Evolutionary conservation across 2,888 invertebrate species (phyloP).

Genomic region (Idaea biselata): DNA sequence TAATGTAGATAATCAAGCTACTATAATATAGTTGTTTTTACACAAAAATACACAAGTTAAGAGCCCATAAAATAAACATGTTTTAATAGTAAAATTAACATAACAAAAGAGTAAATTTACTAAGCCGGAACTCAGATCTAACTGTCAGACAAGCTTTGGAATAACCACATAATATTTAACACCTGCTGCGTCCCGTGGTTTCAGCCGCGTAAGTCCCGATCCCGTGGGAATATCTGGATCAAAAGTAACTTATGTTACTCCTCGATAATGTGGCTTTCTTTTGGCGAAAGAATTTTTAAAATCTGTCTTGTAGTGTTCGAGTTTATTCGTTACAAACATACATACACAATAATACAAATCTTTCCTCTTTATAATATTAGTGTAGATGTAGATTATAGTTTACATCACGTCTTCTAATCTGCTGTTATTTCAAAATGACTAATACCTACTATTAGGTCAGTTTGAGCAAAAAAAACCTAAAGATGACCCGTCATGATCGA

Average conservation of each 20-base stretch:
- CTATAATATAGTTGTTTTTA: background rate
- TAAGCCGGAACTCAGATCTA: background rate
- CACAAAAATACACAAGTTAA: background rate
- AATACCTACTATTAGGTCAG: background rate
- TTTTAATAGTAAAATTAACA: background rate
- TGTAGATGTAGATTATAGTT: no score
- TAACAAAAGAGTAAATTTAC: background rate
- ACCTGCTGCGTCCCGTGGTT: no score
- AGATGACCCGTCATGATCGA: background rate
- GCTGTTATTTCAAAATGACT: background rate
- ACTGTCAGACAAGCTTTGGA: background rate
- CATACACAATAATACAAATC: no score
- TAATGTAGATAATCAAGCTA: no score
- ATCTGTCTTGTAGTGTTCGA: no score
- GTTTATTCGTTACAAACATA: no score
- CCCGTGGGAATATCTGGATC: no score
- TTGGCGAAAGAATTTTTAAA: no score
- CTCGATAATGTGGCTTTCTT: no score
- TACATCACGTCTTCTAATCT: background rate
- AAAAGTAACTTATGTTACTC: no score
- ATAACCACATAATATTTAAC: background rate
- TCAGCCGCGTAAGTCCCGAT: no score
- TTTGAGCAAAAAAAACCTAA: background rate
- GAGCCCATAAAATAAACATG: background rate
- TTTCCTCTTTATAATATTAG: no score